These are phyloP conservation scores for Calephelis nemesis DNA, from an alignment of 1,140 invertebrate species.

Conservation along the genomic window DNA sequence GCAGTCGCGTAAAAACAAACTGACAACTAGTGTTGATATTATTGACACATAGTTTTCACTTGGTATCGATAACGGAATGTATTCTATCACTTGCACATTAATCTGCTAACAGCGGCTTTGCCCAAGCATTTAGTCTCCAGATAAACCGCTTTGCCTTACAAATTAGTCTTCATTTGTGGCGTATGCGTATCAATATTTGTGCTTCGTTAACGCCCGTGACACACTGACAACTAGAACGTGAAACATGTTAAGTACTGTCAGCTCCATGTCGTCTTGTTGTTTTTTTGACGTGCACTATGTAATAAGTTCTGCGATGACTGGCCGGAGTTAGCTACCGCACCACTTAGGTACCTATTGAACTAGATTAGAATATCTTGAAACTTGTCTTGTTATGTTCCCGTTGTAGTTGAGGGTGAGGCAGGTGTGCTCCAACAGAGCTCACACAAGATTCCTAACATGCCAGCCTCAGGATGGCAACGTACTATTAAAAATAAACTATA, in stretches of 20 bases:
- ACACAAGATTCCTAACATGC: too few species aligned
- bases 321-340: too few species aligned
- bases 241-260: slow-evolving; percentile 21
- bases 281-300: too few species aligned
- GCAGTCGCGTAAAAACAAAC: neutral
- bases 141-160: slow-evolving; percentile 72
- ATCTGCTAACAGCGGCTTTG: slow-evolving; percentile 63
- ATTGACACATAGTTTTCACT: neutral
- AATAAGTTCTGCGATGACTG: too few species aligned
- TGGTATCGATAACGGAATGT: neutral
- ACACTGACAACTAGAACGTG: slow-evolving; percentile 30
- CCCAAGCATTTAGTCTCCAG: slow-evolving; percentile 71
- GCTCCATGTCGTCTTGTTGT: too few species aligned
- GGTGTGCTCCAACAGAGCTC: too few species aligned
- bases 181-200: slow-evolving; percentile 68
- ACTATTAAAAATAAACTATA: too few species aligned
- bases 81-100: slow-evolving; percentile 27
- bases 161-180: slow-evolving; percentile 77
- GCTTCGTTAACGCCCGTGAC: slow-evolving; percentile 70
- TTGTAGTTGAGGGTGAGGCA: too few species aligned
- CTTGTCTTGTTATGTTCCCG: too few species aligned
- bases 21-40: neutral
- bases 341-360: too few species aligned
- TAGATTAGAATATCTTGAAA: too few species aligned
- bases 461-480: too few species aligned